Conservation (phyloP, 2,797 vertebrate species). For the Amblyopsis hoosieri region DNA sequence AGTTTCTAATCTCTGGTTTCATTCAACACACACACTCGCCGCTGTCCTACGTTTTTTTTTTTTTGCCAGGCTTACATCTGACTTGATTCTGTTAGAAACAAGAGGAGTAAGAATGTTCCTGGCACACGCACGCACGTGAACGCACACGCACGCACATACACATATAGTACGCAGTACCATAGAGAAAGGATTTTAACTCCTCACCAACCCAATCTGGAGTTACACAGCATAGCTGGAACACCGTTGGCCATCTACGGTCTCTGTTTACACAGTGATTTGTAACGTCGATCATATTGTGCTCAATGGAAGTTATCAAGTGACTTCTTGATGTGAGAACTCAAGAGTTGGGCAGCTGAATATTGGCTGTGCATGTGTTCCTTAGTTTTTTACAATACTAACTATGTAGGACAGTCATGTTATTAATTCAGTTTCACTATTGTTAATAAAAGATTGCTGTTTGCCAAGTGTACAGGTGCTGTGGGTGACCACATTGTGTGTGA, state of each 20-base stretch:
- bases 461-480: no score
- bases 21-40: slow-evolving; percentile 29
- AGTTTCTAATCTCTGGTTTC: slow-evolving; percentile 23
- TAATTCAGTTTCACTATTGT: no score
- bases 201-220: slow-evolving; percentile 51
- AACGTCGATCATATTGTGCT: slow-evolving; percentile 38
- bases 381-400: no score
- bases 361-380: slow-evolving; percentile 35
- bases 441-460: no score
- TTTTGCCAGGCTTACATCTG: slow-evolving; percentile 39
- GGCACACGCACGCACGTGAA: slow-evolving; percentile 33
- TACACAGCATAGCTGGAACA: slow-evolving; percentile 39
- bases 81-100: slow-evolving; percentile 20
- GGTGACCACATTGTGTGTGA: no score
- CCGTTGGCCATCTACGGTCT: slow-evolving; percentile 35
- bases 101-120: slow-evolving; percentile 43
- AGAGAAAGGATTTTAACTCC: slow-evolving; percentile 52
- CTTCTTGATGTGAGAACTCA: slow-evolving; percentile 36
- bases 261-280: slow-evolving; percentile 53
- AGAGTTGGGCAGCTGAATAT: slow-evolving; percentile 21
- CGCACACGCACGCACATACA: not conserved
- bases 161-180: slow-evolving; percentile 24
- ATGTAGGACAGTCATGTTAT: no score
- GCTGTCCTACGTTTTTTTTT: slow-evolving; percentile 32
- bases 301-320: slow-evolving; percentile 51